These are phyloP conservation scores for Taxidea taxus DNA, from an alignment of 2,113 vertebrate species.

Conservation along the genomic window DNA sequence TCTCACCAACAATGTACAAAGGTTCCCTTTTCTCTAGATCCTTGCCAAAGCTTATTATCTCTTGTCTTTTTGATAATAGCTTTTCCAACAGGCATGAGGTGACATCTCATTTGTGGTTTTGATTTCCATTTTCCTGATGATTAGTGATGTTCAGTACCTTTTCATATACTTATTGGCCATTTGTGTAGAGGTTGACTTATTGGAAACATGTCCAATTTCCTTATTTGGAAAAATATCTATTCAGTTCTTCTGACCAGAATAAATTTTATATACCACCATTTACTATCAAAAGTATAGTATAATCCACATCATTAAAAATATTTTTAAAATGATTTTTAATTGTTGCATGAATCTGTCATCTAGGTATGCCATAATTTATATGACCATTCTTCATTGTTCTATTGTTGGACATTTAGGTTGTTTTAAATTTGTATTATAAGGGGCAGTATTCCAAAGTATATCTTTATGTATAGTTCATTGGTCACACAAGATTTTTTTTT, in stretches of 20 bases:
- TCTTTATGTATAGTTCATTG: not conserved
- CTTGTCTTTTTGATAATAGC: not conserved
- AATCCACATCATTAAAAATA: not conserved
- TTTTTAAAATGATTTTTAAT: not conserved
- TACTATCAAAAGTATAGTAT: not conserved
- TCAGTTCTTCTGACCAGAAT: not conserved
- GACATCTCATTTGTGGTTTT: not conserved
- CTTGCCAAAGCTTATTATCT: not conserved
- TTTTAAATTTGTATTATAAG: slow-evolving; percentile 4
- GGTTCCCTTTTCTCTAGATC: not conserved
- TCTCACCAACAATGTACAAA: not conserved
- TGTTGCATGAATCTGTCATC: not conserved
- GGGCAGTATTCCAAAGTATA: not conserved
- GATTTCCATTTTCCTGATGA: not conserved
- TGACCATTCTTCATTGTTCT: not conserved
- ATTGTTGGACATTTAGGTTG: not conserved
- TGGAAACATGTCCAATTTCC: not conserved
- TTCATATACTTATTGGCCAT: not conserved
- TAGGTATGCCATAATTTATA: not conserved
- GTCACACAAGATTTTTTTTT: not conserved
- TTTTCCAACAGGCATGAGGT: not conserved
- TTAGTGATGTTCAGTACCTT: not conserved
- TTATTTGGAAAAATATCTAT: not conserved
- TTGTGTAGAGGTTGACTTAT: not conserved
- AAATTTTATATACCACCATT: not conserved